phyloP scores from a whole-genome alignment of 2,888 invertebrate species.

The Dicyrtoma fusca region DNA sequence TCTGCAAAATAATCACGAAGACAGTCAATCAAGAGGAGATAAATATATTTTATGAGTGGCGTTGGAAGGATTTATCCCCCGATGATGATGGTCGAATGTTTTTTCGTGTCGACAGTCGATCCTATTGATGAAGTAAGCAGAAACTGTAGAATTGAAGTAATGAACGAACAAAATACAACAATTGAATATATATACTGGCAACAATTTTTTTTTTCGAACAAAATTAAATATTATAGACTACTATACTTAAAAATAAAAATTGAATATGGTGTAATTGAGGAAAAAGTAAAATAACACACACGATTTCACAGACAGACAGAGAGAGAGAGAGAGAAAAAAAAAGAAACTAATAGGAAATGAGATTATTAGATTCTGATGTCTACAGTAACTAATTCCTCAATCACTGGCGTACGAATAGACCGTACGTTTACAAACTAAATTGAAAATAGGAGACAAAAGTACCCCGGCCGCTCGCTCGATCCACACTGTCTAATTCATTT shows the following conservation, averaged over 20 bases:
- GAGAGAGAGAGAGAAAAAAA: background rate
- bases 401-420: background rate
- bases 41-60: too few relatives aligned
- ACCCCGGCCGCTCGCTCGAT: slow-evolving; percentile 43
- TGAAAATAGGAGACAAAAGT: slow-evolving; percentile 21
- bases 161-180: too few relatives aligned
- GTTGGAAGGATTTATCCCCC: background rate
- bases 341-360: too few relatives aligned
- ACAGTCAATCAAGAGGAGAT: background rate
- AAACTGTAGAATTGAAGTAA: background rate
- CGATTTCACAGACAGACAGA: background rate
- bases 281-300: slow-evolving; percentile 2
- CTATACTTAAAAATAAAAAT: background rate
- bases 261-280: slow-evolving; percentile 1
- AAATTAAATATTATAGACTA: background rate
- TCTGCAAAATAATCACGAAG: background rate
- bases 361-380: background rate
- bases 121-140: background rate
- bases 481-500: slow-evolving; percentile 35
- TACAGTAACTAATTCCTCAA: slow-evolving; percentile 5
- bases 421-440: slow-evolving; percentile 9
- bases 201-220: background rate
- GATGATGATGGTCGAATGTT: slow-evolving; percentile 1
- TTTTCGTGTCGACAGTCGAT: slow-evolving; percentile 5
- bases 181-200: background rate